Evolutionary conservation across 2,797 vertebrate genomes (phyloP), one percentile per base, ranked within the genome.

Genomic region (Siniperca undulata): DNA sequence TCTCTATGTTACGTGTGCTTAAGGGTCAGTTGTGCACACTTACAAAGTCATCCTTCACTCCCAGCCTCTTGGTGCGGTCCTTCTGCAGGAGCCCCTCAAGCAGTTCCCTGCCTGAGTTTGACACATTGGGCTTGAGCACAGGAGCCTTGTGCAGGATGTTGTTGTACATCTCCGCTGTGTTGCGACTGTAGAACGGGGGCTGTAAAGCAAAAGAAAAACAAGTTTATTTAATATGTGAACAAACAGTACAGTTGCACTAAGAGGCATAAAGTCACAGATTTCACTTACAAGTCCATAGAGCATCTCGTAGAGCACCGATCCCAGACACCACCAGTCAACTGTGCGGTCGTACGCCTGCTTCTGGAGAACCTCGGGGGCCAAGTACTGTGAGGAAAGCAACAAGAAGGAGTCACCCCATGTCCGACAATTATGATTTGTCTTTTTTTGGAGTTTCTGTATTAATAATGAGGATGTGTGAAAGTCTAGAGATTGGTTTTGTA

Each of bases 141-240:
- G 96, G 94, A 27, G 93, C 56, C 85, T 96, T 96, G 92, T 96
- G 91, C 82, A 97, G 93, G 87, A 97, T 97, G 93, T 96, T 96
- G 92, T 94, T 95, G 94, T 97, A 97, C 96, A 97, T 97, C 93
- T 96, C 96, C 0, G 96, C 95, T 0, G 95, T 96, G 94, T 97
- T 96, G 56, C 96, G 95, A 65, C 96, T 96, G 91, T 97, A 97
- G 90, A 97, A 97, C 0, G 96, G 96, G 0, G 96, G 96, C 96
- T 97, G 70, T 8, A 40, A 30, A 50, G 38, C 16, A 81, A 42
- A 52, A 77, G 10, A 0, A 11, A 60, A 30, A 55, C 2, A 50
- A 59, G 30, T 70, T 80, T 16, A 48, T 7, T 66, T 16, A 17
- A 22, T 3, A 1, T 0, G 3, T n/a, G 16, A 67, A 62, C 2